A percentile compares a stretch with the other conserved stretches of the same genome.
Evolutionary conservation across 2,797 vertebrate genomes (phyloP).

Genomic region (Enteromius paludinosus): DNA sequence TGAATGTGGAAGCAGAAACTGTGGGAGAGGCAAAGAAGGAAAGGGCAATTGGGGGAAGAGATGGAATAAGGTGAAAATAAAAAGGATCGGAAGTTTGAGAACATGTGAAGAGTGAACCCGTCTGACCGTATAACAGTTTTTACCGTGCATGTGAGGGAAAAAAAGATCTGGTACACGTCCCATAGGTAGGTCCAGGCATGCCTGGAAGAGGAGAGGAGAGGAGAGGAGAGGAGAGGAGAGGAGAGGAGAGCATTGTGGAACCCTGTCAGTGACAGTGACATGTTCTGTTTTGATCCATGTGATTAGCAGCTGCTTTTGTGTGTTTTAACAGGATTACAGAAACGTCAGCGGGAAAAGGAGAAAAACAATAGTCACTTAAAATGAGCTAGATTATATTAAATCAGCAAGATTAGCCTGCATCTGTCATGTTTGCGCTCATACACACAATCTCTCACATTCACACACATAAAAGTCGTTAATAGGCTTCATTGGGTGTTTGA

Average conservation of each 20-base stretch:
- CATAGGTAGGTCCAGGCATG: not conserved
- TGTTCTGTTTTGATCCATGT: constrained; percentile 50
- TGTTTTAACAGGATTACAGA: constrained; percentile 62
- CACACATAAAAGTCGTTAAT: constrained; percentile 31
- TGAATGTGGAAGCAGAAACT: constrained; percentile 33
- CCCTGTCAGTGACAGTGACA: constrained; percentile 16
- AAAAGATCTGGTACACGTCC: not conserved
- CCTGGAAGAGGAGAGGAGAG: constrained; percentile 20
- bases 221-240: constrained; percentile 58
- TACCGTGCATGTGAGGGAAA: not conserved
- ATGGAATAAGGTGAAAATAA: constrained; percentile 21
- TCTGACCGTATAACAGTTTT: constrained; percentile 1
- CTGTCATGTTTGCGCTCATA: constrained; percentile 55
- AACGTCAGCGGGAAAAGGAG: constrained; percentile 47
- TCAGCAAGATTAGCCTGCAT: constrained; percentile 61
- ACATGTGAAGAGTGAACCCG: not conserved
- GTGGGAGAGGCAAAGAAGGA: constrained; percentile 28
- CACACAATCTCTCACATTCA: constrained; percentile 7
- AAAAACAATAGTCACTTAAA: constrained; percentile 63
- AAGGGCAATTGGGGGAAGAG: constrained; percentile 10
- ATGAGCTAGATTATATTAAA: constrained; percentile 63
- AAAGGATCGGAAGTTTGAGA: not conserved
- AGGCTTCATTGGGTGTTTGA: constrained; percentile 33
- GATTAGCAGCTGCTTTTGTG: constrained; percentile 59
- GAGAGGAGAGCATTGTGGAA: not conserved